These are phyloP conservation scores for Dusona sp. DNA, from an alignment of 2,888 invertebrate genomes.

Conservation along the genomic window DNA sequence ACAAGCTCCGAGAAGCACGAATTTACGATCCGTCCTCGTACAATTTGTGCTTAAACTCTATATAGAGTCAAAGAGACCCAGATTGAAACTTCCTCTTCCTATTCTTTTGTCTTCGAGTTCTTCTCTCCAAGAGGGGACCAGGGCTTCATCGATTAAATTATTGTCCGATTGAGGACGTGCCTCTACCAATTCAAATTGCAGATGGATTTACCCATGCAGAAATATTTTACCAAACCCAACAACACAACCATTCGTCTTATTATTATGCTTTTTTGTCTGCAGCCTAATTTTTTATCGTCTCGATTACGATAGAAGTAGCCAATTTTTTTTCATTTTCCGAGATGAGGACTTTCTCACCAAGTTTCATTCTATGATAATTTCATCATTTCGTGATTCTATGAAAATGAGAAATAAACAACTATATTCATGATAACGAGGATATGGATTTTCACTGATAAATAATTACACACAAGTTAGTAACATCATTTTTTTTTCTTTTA, in stretches of 20 bases:
- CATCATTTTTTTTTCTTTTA: too few relatives aligned
- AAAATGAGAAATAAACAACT: too few relatives aligned
- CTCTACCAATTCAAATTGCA: constrained; percentile 16
- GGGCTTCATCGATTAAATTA: constrained; percentile 21
- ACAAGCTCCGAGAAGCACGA: neutral
- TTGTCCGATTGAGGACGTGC: constrained; percentile 2
- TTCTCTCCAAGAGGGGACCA: neutral
- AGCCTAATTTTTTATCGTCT: neutral
- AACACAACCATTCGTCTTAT: neutral
- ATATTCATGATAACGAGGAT: too few relatives aligned
- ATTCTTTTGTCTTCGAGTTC: constrained; percentile 53
- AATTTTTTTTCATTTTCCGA: neutral
- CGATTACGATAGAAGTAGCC: neutral
- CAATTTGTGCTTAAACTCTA: neutral
- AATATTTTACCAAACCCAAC: neutral
- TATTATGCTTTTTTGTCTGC: neutral
- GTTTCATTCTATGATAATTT: too few relatives aligned
- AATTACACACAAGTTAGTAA: too few relatives aligned
- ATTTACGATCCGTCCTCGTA: constrained; percentile 21
- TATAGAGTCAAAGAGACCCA: neutral
- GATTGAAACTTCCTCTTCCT: constrained; percentile 57
- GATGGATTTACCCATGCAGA: neutral
- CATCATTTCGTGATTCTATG: too few relatives aligned
- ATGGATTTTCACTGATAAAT: too few relatives aligned
- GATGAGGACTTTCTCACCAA: neutral